Percentiles rank a stretch among this genome's conserved stretches.
Evolutionary conservation across 1,140 invertebrate genomes (phyloP).

Genomic region (Oreohelix idahoensis): DNA sequence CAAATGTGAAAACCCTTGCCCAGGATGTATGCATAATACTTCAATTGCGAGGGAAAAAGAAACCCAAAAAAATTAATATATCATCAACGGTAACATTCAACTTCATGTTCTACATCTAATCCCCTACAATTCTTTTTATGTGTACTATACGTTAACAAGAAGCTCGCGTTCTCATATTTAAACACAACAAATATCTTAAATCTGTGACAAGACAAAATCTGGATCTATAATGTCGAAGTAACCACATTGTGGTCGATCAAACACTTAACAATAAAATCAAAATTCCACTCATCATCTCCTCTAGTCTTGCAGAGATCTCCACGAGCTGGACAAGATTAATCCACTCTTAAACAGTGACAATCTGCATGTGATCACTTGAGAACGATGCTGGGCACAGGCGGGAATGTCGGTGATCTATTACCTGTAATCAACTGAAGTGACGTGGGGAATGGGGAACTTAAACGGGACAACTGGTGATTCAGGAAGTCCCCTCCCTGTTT

Average conservation of each 20-base stretch:
- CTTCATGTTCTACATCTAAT: too few species aligned
- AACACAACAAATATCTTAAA: not conserved
- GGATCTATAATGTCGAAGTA: not conserved
- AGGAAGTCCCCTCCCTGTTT: not conserved
- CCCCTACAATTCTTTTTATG: too few species aligned
- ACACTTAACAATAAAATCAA: not conserved
- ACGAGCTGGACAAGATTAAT: not conserved
- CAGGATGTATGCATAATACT: too few species aligned
- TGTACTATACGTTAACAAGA: too few species aligned
- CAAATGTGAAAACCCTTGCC: too few species aligned
- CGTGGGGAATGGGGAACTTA: not conserved
- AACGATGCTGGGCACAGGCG: not conserved
- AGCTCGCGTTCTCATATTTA: not conserved
- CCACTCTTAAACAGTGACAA: conserved; percentile 6
- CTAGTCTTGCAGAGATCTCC: not conserved
- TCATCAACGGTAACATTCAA: too few species aligned
- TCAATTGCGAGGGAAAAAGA: too few species aligned
- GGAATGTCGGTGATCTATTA: not conserved
- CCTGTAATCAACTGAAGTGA: not conserved
- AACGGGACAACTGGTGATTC: not conserved
- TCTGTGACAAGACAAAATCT: not conserved
- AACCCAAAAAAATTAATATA: too few species aligned
- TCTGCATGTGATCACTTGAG: conserved; percentile 13
- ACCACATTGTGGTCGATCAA: not conserved
- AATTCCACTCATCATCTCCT: not conserved